phyloP scores from a whole-genome alignment of 2,113 vertebrate genomes.

The Corythaixoides concolor region DNA sequence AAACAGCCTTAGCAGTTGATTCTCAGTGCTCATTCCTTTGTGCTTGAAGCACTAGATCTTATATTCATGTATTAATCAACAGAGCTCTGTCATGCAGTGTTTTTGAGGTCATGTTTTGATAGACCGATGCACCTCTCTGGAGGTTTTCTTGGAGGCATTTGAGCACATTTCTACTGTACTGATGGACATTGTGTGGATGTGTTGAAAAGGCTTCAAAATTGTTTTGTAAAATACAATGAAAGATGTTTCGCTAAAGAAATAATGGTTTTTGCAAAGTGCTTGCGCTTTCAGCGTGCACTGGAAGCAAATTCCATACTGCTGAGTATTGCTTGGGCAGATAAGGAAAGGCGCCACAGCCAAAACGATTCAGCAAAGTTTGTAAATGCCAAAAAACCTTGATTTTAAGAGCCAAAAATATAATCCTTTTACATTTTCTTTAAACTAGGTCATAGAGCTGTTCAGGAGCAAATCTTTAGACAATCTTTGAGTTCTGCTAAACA shows the following conservation, averaged over 20 bases:
- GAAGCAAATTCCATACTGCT: conserved; percentile 62
- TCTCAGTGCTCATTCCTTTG: not conserved
- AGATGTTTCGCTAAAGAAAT: not conserved
- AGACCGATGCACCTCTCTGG: not conserved
- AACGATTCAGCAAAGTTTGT: conserved; percentile 56
- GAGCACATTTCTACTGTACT: not conserved
- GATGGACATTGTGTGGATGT: not conserved
- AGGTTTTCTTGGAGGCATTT: not conserved
- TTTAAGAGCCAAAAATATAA: conserved; percentile 16
- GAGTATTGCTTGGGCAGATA: conserved; percentile 68
- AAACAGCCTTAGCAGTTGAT: not conserved
- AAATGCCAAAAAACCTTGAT: not conserved
- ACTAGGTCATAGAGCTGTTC: conserved; percentile 28
- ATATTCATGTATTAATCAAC: not conserved
- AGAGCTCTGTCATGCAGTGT: not conserved
- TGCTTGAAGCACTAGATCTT: not conserved
- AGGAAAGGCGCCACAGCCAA: conserved; percentile 48
- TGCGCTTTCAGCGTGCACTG: not conserved
- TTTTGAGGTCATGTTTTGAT: not conserved
- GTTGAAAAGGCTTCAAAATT: not conserved
- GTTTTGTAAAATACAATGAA: not conserved
- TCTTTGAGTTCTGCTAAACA: not conserved
- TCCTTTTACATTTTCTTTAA: conserved; percentile 29
- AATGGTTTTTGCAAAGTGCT: conserved; percentile 34
- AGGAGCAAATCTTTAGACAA: not conserved